Conservation (phyloP, 1,140 invertebrate genomes). For the Pseudomyrmex cubaensis region DNA sequence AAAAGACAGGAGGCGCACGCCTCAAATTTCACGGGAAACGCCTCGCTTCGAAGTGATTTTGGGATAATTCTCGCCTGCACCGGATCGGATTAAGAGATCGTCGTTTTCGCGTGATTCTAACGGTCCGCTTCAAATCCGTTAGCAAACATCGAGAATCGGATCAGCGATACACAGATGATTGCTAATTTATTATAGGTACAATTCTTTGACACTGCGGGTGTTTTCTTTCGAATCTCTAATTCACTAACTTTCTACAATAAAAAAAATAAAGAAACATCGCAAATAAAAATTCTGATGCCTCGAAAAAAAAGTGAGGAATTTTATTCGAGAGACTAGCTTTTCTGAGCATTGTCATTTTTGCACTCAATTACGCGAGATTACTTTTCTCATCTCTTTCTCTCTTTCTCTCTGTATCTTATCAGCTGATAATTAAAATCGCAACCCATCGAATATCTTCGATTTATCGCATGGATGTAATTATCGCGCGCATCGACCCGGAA, state of each 20-base stretch:
- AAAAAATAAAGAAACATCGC: too few species aligned
- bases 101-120: slow-evolving; percentile 39
- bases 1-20: slow-evolving; percentile 22
- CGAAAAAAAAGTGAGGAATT: not conserved
- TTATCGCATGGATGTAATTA: slow-evolving; percentile 51
- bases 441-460: slow-evolving; percentile 27
- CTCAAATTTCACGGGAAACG: slow-evolving; percentile 73
- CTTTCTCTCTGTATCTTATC: slow-evolving; percentile 2
- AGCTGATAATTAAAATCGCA: slow-evolving; percentile 39
- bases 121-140: slow-evolving; percentile 14
- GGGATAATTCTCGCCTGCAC: slow-evolving; percentile 24
- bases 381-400: slow-evolving; percentile 20
- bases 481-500: slow-evolving; percentile 50
- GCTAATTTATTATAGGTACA: slow-evolving; percentile 1
- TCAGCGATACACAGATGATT: slow-evolving; percentile 25
- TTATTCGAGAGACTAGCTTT: not conserved
- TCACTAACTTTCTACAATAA: not conserved
- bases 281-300: not conserved
- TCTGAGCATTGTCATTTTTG: not conserved
- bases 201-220: not conserved
- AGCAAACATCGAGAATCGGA: slow-evolving; percentile 49
- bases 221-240: not conserved
- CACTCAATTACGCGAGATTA: slow-evolving; percentile 1
- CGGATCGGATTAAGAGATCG: slow-evolving; percentile 11
- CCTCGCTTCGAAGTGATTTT: slow-evolving; percentile 3